Evolutionary conservation across 2,113 vertebrate species (phyloP), one percentile per base, ranked within the genome.

Genomic region (Scartelaos histophorus): DNA sequence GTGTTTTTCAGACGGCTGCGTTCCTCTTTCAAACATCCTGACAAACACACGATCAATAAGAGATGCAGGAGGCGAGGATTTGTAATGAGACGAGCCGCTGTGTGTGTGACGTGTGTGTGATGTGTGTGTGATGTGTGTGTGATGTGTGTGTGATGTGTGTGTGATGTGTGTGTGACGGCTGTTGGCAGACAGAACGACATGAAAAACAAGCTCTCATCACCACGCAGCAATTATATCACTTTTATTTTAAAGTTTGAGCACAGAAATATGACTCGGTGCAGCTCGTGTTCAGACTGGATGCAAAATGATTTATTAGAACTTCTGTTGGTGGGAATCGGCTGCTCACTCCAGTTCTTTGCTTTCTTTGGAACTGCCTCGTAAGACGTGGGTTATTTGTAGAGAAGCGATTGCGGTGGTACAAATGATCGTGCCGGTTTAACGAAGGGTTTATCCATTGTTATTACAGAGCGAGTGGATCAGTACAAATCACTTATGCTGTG

Each of bases 1-100:
- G 76, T 83, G 80, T 82, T 87, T 88, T 85, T 82, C 74, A 67
- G 70, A 79, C 62, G 82, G 76, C 76, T 68, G 78, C 85, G 82
- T 89, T 89, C 82, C 67, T 85, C 85, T 84, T 75, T 88, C 74
- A 79, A 82, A 89, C 74, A 88, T 83, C 73, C 74, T 74, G 81
- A 85, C 84, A 89, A 87, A 89, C 89, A 90, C 77, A 80, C 87
- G 78, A 88, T 90, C 88, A 12, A 90, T 91, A 76, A 67, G 57
- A 82, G 86, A 87, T 58, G 79, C 78, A 67, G 73, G 78, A 83
- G 84, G 73, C 49, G 74, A 81, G 78, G 85, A 85, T 88, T 88
- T 86, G 85, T 83, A 89, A 90, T 87, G 87, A 87, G 76, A 80
- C 66, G 58, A 70, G 51, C 76, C 12, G 16, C 66, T 54, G 66